Evolutionary conservation across 2,797 vertebrate species (phyloP), one percentile per base, ranked within the genome.

Genomic region (Leuciscus waleckii): DNA sequence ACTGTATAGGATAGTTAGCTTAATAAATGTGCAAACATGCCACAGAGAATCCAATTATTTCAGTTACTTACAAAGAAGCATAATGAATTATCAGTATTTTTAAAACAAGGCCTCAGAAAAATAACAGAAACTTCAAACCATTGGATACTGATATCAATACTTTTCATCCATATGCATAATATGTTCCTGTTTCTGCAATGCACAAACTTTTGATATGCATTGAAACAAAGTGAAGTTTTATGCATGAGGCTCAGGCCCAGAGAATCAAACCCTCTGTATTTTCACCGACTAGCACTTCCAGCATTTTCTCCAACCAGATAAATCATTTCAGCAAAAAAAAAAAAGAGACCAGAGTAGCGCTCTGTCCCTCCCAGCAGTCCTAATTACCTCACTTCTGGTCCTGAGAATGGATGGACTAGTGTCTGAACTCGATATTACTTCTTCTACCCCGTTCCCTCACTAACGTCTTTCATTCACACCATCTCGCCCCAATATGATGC

Each of bases 351-450:
- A 46, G 77, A 79, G 61, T 21, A 65, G 61, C 11, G 2, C 61
- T 32, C 77, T 67, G 77, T 79, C 77, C 77, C 77, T 79, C 77
- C 77, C 77, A 79, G 77, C 77, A 46, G 77, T 79, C 41, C 61
- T 79, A 67, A 79, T 79, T 79, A 79, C 61, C 41, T 79, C 41
- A 17, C 58, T 56, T 67, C 61, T 79, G 26, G 58, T 65, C 58
- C 77, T 46, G 77, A 79, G 77, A 79, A 79, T 79, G 61, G 77
- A 79, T 79, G 77, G 61, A 79, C 58, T 46, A 46, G 77, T 67
- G 77, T 49, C 77, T 65, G 58, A 67, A 79, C 58, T 65, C 61
- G 10, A 79, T 65, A 79, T 79, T 79, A 67, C 61, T 79, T 67
- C 77, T 21, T 49, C 26, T 67, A 49, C 16, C 58, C 26, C 56